Evolutionary conservation across 1,140 invertebrate species (phyloP).

Genomic region (Laupala kohalensis): DNA sequence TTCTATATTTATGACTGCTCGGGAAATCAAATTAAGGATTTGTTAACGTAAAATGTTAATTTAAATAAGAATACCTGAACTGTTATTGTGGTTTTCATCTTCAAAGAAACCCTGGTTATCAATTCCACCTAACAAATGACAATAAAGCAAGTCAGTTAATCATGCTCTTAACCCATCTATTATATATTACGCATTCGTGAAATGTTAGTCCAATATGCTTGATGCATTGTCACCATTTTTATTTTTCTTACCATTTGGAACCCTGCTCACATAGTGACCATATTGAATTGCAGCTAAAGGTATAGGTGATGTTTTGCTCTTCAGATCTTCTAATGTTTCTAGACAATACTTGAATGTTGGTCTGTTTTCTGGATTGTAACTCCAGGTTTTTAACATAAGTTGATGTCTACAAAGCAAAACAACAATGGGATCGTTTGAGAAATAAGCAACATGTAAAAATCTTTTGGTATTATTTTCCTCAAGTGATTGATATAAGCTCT

Average conservation of each 20-base stretch:
- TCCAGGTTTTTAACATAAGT: slow-evolving; percentile 69
- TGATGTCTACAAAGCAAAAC: slow-evolving; percentile 43
- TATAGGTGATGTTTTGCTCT: slow-evolving; percentile 23
- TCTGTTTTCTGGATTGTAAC: slow-evolving; percentile 52
- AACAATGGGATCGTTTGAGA: background rate
- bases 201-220: too few species aligned
- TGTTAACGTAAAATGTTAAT: background rate
- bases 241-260: slow-evolving; percentile 14
- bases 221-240: too few species aligned
- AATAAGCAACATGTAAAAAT: background rate
- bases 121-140: slow-evolving; percentile 24
- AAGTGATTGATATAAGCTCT: too few species aligned
- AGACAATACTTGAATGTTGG: slow-evolving; percentile 67
- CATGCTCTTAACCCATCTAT: too few species aligned
- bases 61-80: slow-evolving; percentile 32
- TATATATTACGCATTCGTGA: too few species aligned
- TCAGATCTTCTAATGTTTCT: slow-evolving; percentile 41
- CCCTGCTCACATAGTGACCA: slow-evolving; percentile 21
- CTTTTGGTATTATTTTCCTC: slow-evolving; percentile 1
- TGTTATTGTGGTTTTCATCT: slow-evolving; percentile 37
- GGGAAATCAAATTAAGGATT: too few species aligned
- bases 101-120: slow-evolving; percentile 39
- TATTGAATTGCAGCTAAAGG: slow-evolving; percentile 20
- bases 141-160: background rate
- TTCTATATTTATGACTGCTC: too few species aligned